phyloP scores from a whole-genome alignment of 2,888 invertebrate species.

The Steromphala cineraria region DNA sequence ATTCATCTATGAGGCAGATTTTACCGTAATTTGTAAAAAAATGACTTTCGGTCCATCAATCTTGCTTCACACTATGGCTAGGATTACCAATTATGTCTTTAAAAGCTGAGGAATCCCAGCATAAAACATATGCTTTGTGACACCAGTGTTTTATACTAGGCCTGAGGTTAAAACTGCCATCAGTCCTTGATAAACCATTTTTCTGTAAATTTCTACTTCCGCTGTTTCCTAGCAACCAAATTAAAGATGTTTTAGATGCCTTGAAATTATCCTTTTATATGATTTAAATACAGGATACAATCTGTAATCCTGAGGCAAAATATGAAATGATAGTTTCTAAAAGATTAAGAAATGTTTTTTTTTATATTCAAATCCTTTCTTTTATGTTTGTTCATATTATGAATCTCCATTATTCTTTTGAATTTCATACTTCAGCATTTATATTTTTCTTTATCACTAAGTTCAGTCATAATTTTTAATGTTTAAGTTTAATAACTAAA shows the following conservation, averaged over 20 bases:
- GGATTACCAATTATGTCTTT: conserved; percentile 2
- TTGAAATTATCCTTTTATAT: too few relatives aligned
- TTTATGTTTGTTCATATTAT: too few relatives aligned
- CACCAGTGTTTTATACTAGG: neutral
- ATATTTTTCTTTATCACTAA: too few relatives aligned
- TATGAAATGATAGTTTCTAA: too few relatives aligned
- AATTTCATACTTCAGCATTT: too few relatives aligned
- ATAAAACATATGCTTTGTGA: neutral
- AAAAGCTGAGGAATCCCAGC: neutral
- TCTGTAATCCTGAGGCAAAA: too few relatives aligned
- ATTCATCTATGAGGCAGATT: neutral
- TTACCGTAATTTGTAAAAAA: neutral
- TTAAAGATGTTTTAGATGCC: neutral
- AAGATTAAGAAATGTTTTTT: too few relatives aligned
- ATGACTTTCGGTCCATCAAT: neutral
- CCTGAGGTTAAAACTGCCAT: neutral
- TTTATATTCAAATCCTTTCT: too few relatives aligned
- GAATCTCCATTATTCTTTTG: too few relatives aligned
- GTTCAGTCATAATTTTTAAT: too few relatives aligned
- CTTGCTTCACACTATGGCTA: neutral
- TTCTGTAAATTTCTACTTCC: neutral
- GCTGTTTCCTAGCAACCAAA: neutral
- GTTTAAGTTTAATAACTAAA: too few relatives aligned
- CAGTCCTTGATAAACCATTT: neutral
- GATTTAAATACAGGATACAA: too few relatives aligned